These are phyloP conservation scores for Agelastica alni DNA, from an alignment of 2,888 invertebrate genomes.

Conservation along the genomic window DNA sequence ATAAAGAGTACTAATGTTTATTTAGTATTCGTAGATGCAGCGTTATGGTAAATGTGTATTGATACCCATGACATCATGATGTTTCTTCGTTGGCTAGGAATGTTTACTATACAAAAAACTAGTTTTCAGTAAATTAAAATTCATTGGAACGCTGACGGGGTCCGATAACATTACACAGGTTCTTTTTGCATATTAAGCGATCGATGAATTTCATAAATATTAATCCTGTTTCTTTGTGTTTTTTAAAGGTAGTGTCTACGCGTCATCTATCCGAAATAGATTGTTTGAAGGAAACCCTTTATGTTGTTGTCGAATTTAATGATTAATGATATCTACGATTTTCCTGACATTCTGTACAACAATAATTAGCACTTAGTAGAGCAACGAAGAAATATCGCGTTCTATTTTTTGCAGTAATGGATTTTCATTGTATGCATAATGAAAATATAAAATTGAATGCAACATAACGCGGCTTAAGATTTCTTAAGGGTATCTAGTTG, in stretches of 20 bases:
- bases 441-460: not conserved
- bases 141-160: conserved; percentile 6
- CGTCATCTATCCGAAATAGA: conserved; percentile 14
- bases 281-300: conserved; percentile 18
- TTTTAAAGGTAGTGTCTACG: conserved; percentile 22
- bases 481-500: conserved; percentile 1
- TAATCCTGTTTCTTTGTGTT: conserved; percentile 18
- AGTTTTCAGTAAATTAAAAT: conserved; percentile 4
- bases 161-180: conserved; percentile 16
- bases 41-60: too few species aligned
- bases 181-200: conserved; percentile 6
- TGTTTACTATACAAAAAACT: too few species aligned
- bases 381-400: not conserved
- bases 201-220: conserved; percentile 25
- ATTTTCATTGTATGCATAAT: not conserved
- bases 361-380: conserved; percentile 20
- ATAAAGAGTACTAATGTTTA: too few species aligned
- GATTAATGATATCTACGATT: conserved; percentile 20
- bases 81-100: too few species aligned
- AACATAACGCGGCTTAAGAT: not conserved
- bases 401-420: not conserved
- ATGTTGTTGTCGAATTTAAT: conserved; percentile 15
- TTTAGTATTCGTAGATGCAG: too few species aligned
- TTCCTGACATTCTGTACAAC: conserved; percentile 5
- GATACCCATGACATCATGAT: too few species aligned